Conservation (phyloP, 2,113 vertebrate genomes). For the Antennarius striatus region DNA sequence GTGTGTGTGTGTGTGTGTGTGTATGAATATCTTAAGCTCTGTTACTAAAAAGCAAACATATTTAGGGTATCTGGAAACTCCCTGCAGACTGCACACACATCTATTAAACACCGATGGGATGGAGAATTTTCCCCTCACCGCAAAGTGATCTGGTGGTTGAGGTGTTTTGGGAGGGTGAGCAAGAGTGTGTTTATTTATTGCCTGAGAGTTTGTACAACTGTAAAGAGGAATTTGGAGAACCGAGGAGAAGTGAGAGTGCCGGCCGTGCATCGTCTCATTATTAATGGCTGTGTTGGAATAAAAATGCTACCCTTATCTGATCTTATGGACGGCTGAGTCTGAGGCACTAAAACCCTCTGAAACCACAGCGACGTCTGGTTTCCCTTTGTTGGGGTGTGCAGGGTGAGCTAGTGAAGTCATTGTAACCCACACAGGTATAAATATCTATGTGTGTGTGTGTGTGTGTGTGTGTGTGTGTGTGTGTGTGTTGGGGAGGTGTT, state of each 20-base stretch:
- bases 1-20: slow-evolving; percentile 50
- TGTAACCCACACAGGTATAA: slow-evolving; percentile 68
- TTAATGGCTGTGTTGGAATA: slow-evolving; percentile 79
- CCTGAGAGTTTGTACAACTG: slow-evolving; percentile 69
- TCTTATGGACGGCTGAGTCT: slow-evolving; percentile 76
- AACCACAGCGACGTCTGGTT: slow-evolving; percentile 60
- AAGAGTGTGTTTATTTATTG: slow-evolving; percentile 62
- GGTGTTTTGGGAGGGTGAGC: slow-evolving; percentile 57
- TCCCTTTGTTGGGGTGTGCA: slow-evolving; percentile 58
- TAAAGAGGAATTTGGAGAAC: slow-evolving; percentile 60
- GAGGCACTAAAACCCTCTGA: slow-evolving; percentile 36
- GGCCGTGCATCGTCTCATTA: slow-evolving; percentile 80
- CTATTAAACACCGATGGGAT: slow-evolving; percentile 47
- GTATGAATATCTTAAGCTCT: slow-evolving; percentile 76
- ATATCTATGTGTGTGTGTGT: slow-evolving; percentile 61
- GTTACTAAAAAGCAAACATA: slow-evolving; percentile 76
- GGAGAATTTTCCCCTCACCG: slow-evolving; percentile 61
- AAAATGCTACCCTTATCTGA: slow-evolving; percentile 82
- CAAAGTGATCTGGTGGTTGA: slow-evolving; percentile 64
- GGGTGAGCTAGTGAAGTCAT: slow-evolving; percentile 64
- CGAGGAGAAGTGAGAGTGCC: slow-evolving; percentile 48
- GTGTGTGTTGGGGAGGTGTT: slow-evolving; percentile 58
- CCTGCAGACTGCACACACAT: slow-evolving; percentile 50
- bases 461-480: slow-evolving; percentile 27
- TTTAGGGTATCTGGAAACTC: slow-evolving; percentile 75